Evolutionary conservation across 2,888 invertebrate genomes (phyloP), one percentile per base, ranked within the genome.

Genomic region (Hecatera dysodea): DNA sequence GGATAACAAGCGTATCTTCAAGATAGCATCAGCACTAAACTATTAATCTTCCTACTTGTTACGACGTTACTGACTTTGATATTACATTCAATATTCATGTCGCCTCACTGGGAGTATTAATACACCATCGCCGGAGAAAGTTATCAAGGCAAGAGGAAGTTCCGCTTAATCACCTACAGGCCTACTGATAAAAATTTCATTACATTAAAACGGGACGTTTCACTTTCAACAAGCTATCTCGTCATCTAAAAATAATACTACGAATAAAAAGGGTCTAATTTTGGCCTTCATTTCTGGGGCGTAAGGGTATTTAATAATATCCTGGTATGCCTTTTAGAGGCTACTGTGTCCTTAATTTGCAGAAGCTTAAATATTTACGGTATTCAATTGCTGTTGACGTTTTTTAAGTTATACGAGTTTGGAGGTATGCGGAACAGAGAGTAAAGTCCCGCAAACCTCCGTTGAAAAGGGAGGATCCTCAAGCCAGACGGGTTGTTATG

Each of bases 181-280:
- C 57, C 22, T 11, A 11, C 66, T 78, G 81, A 81, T 84, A 84
- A 83, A 82, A 70, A 66, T 63, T 74, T 70, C 56, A 77, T 78
- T 75, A 62, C 72, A 33, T 15, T 39, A 39, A 39, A 52, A 64
- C 53, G 48, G 72, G 60, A 55, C 61, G 55, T 60, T 72, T 42
- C 33, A 75, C 52, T 60, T 72, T 42, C 33, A 75, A 39, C 67
- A 57, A 64, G 64, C 66, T 66, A 71, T 66, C 42, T 72, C 66
- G 53, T 56, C 72, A 66, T 76, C 72, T 77, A 83, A 77, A 83
- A 83, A 84, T 85, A 83, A 76, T 68, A 70, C 46, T 70, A 62
- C 62, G 61, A 80, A 68, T 62, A 74, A 83, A 67, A 71, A 53
- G 61, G 72, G 72, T 64, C 68, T 53, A 71, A 71, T 80, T 80